A percentile compares a stretch with the other conserved stretches of the same genome.
Evolutionary conservation across 2,113 vertebrate species (phyloP).

Genomic region (Zosterops japonicus): DNA sequence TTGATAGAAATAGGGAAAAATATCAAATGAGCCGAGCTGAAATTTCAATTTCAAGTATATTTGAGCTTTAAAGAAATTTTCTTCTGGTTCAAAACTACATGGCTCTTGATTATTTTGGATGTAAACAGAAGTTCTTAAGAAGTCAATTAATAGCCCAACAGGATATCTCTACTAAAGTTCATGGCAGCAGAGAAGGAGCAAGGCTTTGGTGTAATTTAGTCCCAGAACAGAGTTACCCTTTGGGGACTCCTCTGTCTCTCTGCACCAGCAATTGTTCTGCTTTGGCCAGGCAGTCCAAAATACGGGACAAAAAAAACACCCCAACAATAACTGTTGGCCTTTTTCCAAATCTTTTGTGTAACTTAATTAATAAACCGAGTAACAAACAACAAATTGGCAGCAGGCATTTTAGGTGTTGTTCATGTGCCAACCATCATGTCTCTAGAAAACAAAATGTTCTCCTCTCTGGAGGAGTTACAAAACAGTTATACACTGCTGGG

Average conservation of each 20-base stretch:
- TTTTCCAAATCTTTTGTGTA: conserved; percentile 64
- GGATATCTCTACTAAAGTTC: conserved; percentile 20
- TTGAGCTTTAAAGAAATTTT: not conserved
- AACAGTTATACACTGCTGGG: not conserved
- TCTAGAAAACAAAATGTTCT: conserved; percentile 61
- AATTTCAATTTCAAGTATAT: not conserved
- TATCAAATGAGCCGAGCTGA: not conserved
- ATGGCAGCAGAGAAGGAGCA: not conserved
- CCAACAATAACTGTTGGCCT: not conserved
- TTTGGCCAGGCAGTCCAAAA: conserved; percentile 28
- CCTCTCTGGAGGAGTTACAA: conserved; percentile 12
- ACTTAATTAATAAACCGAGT: conserved; percentile 69
- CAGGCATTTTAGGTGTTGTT: conserved; percentile 64
- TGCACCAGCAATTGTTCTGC: conserved; percentile 62
- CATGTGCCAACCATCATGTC: conserved; percentile 49
- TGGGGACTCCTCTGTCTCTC: conserved; percentile 15
- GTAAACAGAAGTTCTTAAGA: not conserved
- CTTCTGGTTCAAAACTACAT: not conserved
- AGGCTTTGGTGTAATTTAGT: not conserved
- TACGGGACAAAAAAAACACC: conserved; percentile 1
- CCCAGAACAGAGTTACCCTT: not conserved
- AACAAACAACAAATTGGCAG: conserved; percentile 68
- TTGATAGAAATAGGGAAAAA: not conserved
- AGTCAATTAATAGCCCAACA: not conserved
- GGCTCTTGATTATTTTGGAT: not conserved